Conservation (phyloP, 2,797 vertebrate genomes). For the Botia kubotai region DNA sequence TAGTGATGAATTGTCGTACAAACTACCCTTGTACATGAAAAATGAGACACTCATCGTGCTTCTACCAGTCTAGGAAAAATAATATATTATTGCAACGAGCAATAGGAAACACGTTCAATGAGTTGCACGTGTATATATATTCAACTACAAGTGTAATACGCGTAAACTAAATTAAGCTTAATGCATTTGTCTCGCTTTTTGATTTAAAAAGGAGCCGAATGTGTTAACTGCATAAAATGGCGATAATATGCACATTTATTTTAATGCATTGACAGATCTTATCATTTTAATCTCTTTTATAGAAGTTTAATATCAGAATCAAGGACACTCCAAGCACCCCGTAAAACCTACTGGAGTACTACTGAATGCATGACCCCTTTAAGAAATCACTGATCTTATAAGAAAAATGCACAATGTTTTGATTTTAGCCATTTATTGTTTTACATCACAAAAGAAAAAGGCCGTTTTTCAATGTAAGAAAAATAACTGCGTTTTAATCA, state of each 20-base stretch:
- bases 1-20: conserved; percentile 57
- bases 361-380: no score
- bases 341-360: no score
- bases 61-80: conserved; percentile 10
- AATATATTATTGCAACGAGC: conserved; percentile 32
- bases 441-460: conserved; percentile 77
- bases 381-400: not conserved
- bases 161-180: not conserved
- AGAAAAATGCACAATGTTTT: conserved; percentile 15
- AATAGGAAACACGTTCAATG: conserved; percentile 13
- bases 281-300: no score
- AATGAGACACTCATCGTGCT: conserved; percentile 56
- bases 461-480: conserved; percentile 75
- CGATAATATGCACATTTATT: not conserved
- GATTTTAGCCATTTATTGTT: conserved; percentile 81
- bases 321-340: no score
- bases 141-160: not conserved
- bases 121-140: conserved; percentile 2
- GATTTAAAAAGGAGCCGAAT: not conserved
- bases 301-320: no score
- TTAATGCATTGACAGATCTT: no score
- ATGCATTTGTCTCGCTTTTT: not conserved
- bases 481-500: conserved; percentile 80
- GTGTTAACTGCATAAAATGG: not conserved
- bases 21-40: conserved; percentile 48